Conservation (phyloP, 2,113 vertebrate genomes). For the Pseudolaguvia tuberculata region DNA sequence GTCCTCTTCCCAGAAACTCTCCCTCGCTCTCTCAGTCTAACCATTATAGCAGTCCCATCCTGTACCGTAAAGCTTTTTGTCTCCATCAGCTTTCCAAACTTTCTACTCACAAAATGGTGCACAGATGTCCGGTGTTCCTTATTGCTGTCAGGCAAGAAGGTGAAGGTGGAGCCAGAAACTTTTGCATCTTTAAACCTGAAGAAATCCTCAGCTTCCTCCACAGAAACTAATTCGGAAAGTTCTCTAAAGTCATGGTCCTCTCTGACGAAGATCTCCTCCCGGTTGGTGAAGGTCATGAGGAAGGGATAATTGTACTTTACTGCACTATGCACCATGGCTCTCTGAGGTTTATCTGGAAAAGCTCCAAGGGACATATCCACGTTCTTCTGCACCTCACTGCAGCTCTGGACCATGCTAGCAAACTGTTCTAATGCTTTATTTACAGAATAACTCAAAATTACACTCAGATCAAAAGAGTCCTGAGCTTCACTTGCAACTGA, state of each 20-base stretch:
- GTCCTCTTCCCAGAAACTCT: slow-evolving; percentile 69
- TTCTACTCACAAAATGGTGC: slow-evolving; percentile 85
- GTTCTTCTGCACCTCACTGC: slow-evolving; percentile 4
- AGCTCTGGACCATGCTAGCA: slow-evolving; percentile 56
- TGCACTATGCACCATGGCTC: slow-evolving; percentile 78
- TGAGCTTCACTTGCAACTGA: slow-evolving; percentile 12
- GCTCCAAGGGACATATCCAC: slow-evolving; percentile 74
- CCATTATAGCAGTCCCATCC: slow-evolving; percentile 69
- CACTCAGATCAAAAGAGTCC: slow-evolving; percentile 63
- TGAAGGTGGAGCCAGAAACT: slow-evolving; percentile 75
- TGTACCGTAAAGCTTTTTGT: slow-evolving; percentile 80
- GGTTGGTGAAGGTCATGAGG: slow-evolving; percentile 79
- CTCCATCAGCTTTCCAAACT: slow-evolving; percentile 89
- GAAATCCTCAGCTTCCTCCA: slow-evolving; percentile 82
- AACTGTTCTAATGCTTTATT: slow-evolving; percentile 71
- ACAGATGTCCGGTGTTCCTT: slow-evolving; percentile 84
- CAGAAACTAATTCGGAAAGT: slow-evolving; percentile 77
- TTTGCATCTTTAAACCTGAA: slow-evolving; percentile 89
- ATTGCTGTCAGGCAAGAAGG: slow-evolving; percentile 75
- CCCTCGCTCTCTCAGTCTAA: slow-evolving; percentile 77
- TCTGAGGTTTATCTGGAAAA: slow-evolving; percentile 73
- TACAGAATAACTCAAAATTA: slow-evolving; percentile 66
- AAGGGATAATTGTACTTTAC: slow-evolving; percentile 83
- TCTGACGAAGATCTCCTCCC: slow-evolving; percentile 77
- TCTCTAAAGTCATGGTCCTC: slow-evolving; percentile 81